Evolutionary conservation across 2,888 invertebrate genomes (phyloP).

Genomic region (Nemoura dubitans): DNA sequence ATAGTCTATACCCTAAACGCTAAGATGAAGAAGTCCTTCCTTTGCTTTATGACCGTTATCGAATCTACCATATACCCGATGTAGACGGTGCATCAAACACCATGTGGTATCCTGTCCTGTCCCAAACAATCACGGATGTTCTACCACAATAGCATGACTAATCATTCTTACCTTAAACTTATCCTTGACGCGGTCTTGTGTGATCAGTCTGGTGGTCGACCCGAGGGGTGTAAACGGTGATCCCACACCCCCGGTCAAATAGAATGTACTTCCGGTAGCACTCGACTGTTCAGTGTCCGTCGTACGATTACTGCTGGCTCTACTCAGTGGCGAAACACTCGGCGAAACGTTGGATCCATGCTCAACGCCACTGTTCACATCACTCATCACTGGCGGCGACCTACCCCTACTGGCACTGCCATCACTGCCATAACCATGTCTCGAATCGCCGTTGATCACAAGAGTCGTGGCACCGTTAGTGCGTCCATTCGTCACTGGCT

Average conservation of each 20-base stretch:
- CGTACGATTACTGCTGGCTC: conserved; percentile 9
- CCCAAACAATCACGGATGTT: not conserved
- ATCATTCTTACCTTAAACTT: conserved; percentile 27
- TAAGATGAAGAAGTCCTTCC: not conserved
- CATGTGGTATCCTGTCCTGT: conserved; percentile 12
- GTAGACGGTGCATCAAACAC: not conserved
- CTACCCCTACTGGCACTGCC: conserved; percentile 1
- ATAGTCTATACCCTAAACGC: not conserved
- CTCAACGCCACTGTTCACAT: not conserved
- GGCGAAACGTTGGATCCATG: not conserved
- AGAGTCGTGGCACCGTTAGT: not conserved
- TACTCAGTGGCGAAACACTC: conserved; percentile 14
- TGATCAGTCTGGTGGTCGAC: conserved; percentile 17
- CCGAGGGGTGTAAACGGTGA: conserved; percentile 26
- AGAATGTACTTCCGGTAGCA: not conserved
- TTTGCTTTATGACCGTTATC: not conserved
- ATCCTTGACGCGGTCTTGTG: not conserved
- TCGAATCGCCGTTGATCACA: not conserved
- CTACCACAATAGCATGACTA: not conserved
- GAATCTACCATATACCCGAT: not conserved
- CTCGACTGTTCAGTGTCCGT: conserved; percentile 8
- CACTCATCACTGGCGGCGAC: not conserved
- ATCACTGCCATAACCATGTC: not conserved
- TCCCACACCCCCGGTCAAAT: conserved; percentile 10
- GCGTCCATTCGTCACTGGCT: not conserved